phyloP scores from a whole-genome alignment of 2,888 invertebrate genomes.

The Parapristionchus giblindavisi region DNA sequence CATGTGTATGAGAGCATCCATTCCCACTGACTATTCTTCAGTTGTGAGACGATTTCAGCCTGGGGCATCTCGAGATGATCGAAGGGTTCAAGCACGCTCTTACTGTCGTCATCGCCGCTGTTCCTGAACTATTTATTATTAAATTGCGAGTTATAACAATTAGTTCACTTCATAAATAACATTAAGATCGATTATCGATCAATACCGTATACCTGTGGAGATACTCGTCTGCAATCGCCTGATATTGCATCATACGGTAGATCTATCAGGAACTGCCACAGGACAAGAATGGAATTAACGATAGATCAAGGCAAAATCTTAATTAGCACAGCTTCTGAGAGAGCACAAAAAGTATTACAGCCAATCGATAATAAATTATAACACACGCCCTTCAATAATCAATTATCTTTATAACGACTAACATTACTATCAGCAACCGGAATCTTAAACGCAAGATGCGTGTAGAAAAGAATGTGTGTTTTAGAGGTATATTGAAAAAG shows the following conservation, averaged over 20 bases:
- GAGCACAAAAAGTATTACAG: neutral
- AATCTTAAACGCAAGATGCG: too few relatives aligned
- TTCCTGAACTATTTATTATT: too few relatives aligned
- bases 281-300: conserved; percentile 53
- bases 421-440: too few relatives aligned
- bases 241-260: conserved; percentile 63
- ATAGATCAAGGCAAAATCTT: neutral
- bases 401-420: too few relatives aligned
- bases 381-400: neutral
- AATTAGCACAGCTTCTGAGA: too few relatives aligned
- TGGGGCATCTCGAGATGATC: neutral
- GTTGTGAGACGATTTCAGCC: neutral
- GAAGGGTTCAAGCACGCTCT: neutral
- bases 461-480: too few relatives aligned
- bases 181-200: too few relatives aligned
- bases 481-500: too few relatives aligned
- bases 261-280: conserved; percentile 68
- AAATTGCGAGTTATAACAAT: too few relatives aligned
- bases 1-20: too few relatives aligned
- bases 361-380: neutral
- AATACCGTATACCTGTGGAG: too few relatives aligned
- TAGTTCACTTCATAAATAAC: too few relatives aligned
- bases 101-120: conserved; percentile 6
- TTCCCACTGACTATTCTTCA: neutral
- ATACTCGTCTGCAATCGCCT: conserved; percentile 59